phyloP scores from a whole-genome alignment of 1,140 invertebrate genomes.

The Hyles euphorbiae region DNA sequence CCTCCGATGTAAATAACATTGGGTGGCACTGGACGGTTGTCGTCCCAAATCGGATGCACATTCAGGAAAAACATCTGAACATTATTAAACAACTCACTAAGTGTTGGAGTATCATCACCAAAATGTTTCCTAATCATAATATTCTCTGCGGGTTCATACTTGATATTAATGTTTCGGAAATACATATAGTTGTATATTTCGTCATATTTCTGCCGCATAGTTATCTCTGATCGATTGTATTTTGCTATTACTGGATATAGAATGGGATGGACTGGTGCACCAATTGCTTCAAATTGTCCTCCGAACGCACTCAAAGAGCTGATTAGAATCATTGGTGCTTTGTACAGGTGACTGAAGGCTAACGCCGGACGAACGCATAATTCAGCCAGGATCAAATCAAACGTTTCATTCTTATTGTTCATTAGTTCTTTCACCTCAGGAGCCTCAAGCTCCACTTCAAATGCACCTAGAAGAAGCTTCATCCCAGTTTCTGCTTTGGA shows the following conservation, averaged over 20 bases:
- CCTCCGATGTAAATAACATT: slow-evolving; percentile 6
- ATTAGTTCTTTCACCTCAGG: too few species aligned
- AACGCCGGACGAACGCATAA: slow-evolving; percentile 22
- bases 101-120: slow-evolving; percentile 21
- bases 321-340: slow-evolving; percentile 54
- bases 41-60: too few species aligned
- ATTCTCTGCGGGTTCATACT: neutral
- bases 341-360: slow-evolving; percentile 52
- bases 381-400: slow-evolving; percentile 53
- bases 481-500: too few species aligned
- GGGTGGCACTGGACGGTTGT: too few species aligned
- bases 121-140: slow-evolving; percentile 48
- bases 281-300: neutral
- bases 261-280: neutral
- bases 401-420: slow-evolving; percentile 32
- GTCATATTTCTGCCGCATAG: neutral
- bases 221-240: neutral
- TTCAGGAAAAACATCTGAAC: too few species aligned
- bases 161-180: neutral
- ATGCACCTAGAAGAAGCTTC: too few species aligned
- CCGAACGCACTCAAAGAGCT: slow-evolving; percentile 38
- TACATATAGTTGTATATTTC: neutral
- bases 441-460: too few species aligned
- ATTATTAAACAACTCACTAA: too few species aligned
- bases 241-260: neutral